phyloP scores from a whole-genome alignment of 2,888 invertebrate genomes.

The Buathra laborator region DNA sequence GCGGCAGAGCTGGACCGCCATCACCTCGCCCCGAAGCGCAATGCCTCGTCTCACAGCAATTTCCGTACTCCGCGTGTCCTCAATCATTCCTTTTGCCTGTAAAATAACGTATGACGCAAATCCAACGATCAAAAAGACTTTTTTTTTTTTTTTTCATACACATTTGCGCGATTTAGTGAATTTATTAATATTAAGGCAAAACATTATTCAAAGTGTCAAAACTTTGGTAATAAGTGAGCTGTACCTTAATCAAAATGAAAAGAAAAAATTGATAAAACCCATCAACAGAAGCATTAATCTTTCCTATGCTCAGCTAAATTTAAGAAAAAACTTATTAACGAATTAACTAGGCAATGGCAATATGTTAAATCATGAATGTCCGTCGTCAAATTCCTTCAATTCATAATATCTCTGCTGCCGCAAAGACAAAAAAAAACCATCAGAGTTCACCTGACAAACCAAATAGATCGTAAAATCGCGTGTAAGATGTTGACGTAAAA shows the following conservation, averaged over 20 bases:
- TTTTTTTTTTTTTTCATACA: not conserved
- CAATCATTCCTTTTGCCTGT: slow-evolving; percentile 2
- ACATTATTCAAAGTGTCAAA: not conserved
- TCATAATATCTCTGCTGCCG: not conserved
- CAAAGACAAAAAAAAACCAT: not conserved
- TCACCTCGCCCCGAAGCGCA: slow-evolving; percentile 6
- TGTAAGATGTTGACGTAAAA: slow-evolving; percentile 21
- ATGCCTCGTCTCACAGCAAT: slow-evolving; percentile 14
- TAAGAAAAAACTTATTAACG: too few species aligned
- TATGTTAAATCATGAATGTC: not conserved
- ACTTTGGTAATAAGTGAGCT: not conserved
- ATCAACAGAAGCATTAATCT: too few species aligned
- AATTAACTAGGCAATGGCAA: not conserved
- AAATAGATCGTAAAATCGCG: slow-evolving; percentile 15
- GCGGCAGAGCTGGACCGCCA: slow-evolving; percentile 15
- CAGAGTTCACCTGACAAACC: not conserved
- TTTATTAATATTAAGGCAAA: not conserved
- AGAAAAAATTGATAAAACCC: not conserved
- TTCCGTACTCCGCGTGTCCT: slow-evolving; percentile 15
- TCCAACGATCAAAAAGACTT: not conserved
- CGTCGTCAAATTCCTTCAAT: not conserved
- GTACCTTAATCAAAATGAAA: not conserved
- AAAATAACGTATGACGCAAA: slow-evolving; percentile 25
- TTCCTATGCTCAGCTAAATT: too few species aligned
- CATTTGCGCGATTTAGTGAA: not conserved